Conservation (phyloP, 2,888 invertebrate species). For the Drosophila fungiperda region DNA sequence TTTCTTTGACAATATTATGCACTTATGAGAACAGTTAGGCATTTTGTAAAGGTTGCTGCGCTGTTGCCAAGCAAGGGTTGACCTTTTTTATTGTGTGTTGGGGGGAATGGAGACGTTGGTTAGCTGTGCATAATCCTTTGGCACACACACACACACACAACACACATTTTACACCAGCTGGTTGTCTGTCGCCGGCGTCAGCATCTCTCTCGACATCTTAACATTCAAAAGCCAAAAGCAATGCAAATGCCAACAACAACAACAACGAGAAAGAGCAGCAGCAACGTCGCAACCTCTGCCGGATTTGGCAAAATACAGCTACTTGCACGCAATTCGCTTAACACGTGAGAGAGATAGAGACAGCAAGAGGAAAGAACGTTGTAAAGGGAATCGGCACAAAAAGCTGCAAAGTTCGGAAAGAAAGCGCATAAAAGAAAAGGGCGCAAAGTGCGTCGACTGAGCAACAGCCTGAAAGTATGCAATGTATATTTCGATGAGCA, state of each 20-base stretch:
- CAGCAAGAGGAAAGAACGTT: not conserved
- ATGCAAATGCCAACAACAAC: constrained; percentile 65
- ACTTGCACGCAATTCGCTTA: constrained; percentile 71
- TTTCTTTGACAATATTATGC: constrained; percentile 64
- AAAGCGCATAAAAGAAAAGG: constrained; percentile 16
- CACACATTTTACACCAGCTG: constrained; percentile 69
- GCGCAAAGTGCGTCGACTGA: constrained; percentile 55
- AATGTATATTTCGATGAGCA: constrained; percentile 2
- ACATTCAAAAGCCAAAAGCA: constrained; percentile 74
- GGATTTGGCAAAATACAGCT: constrained; percentile 80
- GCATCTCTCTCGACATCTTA: constrained; percentile 78
- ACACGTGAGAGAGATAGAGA: constrained; percentile 8
- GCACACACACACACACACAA: constrained; percentile 54
- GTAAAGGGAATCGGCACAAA: constrained; percentile 8
- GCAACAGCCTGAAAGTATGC: constrained; percentile 69
- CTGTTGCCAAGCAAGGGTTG: constrained; percentile 38
- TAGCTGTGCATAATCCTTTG: constrained; percentile 60
- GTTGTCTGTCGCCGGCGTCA: constrained; percentile 47
- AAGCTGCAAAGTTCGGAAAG: constrained; percentile 14
- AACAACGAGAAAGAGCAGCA: constrained; percentile 56
- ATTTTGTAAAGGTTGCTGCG: constrained; percentile 48
- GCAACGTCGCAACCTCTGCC: constrained; percentile 58
- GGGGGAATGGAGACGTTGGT: not conserved
- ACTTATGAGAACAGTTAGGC: constrained; percentile 57
- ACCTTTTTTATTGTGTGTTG: not conserved